These are phyloP conservation scores for Trichopoda pennipes DNA, from an alignment of 2,888 invertebrate species.

Conservation along the genomic window DNA sequence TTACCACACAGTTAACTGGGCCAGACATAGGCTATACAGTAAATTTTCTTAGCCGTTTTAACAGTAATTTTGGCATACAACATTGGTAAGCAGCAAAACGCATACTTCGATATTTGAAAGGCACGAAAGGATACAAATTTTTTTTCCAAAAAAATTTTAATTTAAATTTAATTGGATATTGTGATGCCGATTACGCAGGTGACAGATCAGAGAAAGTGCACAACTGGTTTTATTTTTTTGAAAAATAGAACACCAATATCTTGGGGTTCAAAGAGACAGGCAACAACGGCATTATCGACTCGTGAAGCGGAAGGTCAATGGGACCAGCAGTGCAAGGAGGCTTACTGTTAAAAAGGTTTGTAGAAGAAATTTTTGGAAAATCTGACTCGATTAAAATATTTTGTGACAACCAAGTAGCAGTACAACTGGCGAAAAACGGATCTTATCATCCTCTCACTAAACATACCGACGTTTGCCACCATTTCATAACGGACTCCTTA, in stretches of 20 bases:
- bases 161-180: conserved; percentile 78
- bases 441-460: conserved; percentile 29
- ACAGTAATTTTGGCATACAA: no score
- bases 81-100: no score
- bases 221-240: conserved; percentile 23
- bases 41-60: no score
- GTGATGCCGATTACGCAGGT: no score
- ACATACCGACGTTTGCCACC: conserved; percentile 7
- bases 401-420: conserved; percentile 41
- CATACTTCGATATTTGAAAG: not conserved
- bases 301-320: conserved; percentile 52
- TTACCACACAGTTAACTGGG: no score
- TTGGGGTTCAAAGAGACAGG: conserved; percentile 31
- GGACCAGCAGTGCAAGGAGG: conserved; percentile 31
- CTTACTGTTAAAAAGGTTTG: conserved; percentile 10
- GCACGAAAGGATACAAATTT: conserved; percentile 19
- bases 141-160: conserved; percentile 71
- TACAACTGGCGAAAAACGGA: conserved; percentile 32
- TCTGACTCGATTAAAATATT: conserved; percentile 9
- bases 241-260: conserved; percentile 24
- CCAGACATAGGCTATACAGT: no score
- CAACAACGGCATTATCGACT: conserved; percentile 32
- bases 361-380: conserved; percentile 13
- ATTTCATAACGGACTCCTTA: conserved; percentile 1
- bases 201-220: conserved; percentile 21